Base-by-base conservation (phyloP, 2,888 invertebrate species). In the Anthophora plumipes region DNA sequence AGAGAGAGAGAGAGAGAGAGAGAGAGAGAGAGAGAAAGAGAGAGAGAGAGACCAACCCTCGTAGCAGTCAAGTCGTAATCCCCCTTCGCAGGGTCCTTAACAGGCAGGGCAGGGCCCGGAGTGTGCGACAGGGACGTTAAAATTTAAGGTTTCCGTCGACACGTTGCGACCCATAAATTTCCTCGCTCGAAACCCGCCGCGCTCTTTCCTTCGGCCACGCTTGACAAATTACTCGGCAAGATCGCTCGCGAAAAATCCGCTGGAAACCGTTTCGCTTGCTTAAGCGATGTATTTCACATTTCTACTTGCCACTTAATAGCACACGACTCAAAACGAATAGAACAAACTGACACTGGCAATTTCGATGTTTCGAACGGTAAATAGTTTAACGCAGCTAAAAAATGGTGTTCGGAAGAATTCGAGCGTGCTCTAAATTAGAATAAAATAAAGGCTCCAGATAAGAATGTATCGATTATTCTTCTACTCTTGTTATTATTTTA, bases 91-190 rank as follows among this genome's bases (percentile, higher is more conserved):
- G 60, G 76, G 67, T 82, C 78, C 87, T 88, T 85, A 81, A 74
- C 76, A 72, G 72, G 41, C 77, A 82, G 85, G 85, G 79, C 83
- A 78, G 82, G 83, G 82, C 83, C 80, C 77, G 70, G 70, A 71
- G 77, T 67, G 84, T 85, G 87, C 89, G 88, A 91, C 90, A 89
- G 85, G 75, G 67, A 85, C 82, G 85, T 83, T 90, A 90, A 91
- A 92, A 92, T 92, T 93, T 92, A 92, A 92, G 90, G 91, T 92
- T 92, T 92, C 91, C 92, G 91, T 88, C 91, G 90, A 91, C 92
- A 90, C 89, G 81, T 85, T 86, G 88, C 89, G 84, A 80, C 86
- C 89, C 90, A 91, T 91, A 90, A 91, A 91, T 91, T 90, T 91
- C 86, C 88, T 82, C 89, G 84, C 89, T 88, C 83, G 77, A 87